A percentile compares a stretch with the other conserved stretches of the same genome.
Evolutionary conservation across 2,113 vertebrate genomes (phyloP).

Genomic region (Saimiri boliviensis): DNA sequence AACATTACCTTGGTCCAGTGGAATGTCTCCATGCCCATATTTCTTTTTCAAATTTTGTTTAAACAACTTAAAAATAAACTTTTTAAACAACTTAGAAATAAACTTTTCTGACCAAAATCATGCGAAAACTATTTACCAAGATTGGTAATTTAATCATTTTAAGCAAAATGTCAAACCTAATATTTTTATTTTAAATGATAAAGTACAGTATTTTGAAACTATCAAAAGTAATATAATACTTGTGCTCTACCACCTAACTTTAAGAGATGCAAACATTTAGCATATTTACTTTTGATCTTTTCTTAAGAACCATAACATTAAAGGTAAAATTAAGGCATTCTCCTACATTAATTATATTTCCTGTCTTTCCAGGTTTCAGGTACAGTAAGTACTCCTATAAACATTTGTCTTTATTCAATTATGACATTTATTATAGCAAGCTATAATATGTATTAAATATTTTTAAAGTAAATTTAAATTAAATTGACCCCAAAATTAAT

Average conservation of each 20-base stretch:
- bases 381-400: not conserved
- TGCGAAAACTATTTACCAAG: conserved; percentile 18
- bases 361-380: not conserved
- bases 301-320: not conserved
- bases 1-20: not conserved
- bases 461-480: conserved; percentile 43
- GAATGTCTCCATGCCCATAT: not conserved
- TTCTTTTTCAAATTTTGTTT: not conserved
- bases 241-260: not conserved
- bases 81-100: conserved; percentile 5
- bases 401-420: not conserved
- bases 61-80: conserved; percentile 4
- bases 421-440: not conserved
- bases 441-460: not conserved
- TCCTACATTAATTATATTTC: not conserved
- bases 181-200: conserved; percentile 25
- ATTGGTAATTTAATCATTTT: not conserved
- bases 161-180: not conserved
- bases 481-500: not conserved
- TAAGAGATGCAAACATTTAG: not conserved
- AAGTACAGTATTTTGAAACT: not conserved
- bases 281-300: not conserved
- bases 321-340: not conserved
- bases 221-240: not conserved
- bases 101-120: not conserved